phyloP scores from a whole-genome alignment of 2,113 vertebrate species.

The Tonatia bakeri region DNA sequence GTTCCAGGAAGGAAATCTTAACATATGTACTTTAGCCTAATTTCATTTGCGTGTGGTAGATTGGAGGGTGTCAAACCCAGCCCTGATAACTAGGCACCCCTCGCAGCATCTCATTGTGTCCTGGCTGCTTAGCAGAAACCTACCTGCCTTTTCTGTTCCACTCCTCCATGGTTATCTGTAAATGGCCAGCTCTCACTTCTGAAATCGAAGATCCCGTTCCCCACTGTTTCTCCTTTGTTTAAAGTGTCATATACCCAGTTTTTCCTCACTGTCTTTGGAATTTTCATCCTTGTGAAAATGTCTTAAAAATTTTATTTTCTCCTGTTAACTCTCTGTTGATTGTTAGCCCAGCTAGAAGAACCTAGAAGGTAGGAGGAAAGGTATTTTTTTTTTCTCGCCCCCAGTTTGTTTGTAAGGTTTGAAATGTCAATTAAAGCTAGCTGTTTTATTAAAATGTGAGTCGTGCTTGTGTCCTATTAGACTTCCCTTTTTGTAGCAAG shows the following conservation, averaged over 20 bases:
- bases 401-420: not conserved
- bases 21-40: not conserved
- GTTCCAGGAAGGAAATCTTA: not conserved
- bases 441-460: conserved; percentile 20
- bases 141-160: not conserved
- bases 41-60: not conserved
- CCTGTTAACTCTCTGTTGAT: not conserved
- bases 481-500: not conserved
- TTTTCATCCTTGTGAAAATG: not conserved
- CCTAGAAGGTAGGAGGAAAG: not conserved
- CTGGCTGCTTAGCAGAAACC: not conserved
- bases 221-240: not conserved
- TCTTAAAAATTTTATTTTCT: not conserved
- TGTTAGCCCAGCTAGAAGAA: not conserved
- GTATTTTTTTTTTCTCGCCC: not conserved
- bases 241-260: not conserved
- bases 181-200: not conserved
- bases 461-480: not conserved
- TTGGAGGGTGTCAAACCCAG: not conserved
- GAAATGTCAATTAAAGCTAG: not conserved
- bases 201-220: not conserved
- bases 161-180: not conserved
- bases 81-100: not conserved
- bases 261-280: not conserved
- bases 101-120: not conserved